Evolutionary conservation across 2,888 invertebrate genomes (phyloP).

Genomic region (Drosophila setosimentum): DNA sequence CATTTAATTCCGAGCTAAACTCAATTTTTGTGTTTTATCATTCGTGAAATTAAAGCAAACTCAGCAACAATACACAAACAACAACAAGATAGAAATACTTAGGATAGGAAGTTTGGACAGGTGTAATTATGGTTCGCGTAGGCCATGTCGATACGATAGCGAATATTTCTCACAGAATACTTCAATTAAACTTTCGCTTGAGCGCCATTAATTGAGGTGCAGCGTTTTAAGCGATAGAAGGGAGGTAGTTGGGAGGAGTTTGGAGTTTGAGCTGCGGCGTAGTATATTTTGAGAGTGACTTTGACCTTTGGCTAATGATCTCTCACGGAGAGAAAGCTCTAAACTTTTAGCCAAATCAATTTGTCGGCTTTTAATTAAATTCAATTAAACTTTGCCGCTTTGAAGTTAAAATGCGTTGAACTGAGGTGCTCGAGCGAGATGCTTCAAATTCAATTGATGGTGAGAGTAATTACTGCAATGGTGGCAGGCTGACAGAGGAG

Average conservation of each 20-base stretch:
- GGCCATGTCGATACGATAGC: slow-evolving; percentile 29
- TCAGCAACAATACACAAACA: slow-evolving; percentile 40
- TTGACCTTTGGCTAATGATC: slow-evolving; percentile 55
- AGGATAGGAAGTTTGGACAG: slow-evolving; percentile 64
- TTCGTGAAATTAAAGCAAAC: slow-evolving; percentile 71
- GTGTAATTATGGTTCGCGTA: slow-evolving; percentile 68
- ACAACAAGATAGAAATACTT: slow-evolving; percentile 35
- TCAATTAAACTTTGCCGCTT: slow-evolving; percentile 69
- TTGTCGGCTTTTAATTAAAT: slow-evolving; percentile 76
- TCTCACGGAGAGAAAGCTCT: slow-evolving; percentile 28
- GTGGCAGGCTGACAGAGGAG: neutral
- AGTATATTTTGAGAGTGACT: slow-evolving; percentile 37
- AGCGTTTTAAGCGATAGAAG: neutral
- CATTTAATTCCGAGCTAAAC: slow-evolving; percentile 12
- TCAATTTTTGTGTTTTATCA: slow-evolving; percentile 73
- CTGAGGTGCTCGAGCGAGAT: slow-evolving; percentile 31
- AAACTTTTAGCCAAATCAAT: slow-evolving; percentile 64
- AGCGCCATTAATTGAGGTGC: slow-evolving; percentile 68
- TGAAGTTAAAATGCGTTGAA: slow-evolving; percentile 32
- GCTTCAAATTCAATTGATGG: slow-evolving; percentile 33
- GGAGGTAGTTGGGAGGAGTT: no score
- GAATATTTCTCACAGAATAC: slow-evolving; percentile 46
- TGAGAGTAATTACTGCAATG: slow-evolving; percentile 30
- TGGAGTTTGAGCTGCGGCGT: neutral
- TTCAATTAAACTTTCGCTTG: slow-evolving; percentile 77